A percentile compares a stretch with the other conserved stretches of the same genome.
These are phyloP conservation scores for Polyploca ridens DNA, from an alignment of 2,888 invertebrate genomes.

Conservation along the genomic window DNA sequence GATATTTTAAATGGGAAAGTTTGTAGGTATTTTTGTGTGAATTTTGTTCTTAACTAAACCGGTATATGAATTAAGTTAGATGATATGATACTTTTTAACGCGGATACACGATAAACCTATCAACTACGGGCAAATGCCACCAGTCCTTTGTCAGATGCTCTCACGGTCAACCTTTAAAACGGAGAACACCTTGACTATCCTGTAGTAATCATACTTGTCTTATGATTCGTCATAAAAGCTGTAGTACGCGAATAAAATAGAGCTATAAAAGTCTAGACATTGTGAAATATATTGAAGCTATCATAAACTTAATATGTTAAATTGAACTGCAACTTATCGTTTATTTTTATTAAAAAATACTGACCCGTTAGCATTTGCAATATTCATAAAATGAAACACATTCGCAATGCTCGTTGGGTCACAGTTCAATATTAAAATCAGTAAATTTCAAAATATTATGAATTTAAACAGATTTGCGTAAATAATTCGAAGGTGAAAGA, in stretches of 20 bases:
- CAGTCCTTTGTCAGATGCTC: too few relatives aligned
- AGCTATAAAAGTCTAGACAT: not conserved
- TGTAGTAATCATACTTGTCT: not conserved
- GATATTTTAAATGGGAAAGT: too few relatives aligned
- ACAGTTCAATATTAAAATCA: not conserved
- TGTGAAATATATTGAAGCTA: not conserved
- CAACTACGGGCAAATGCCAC: too few relatives aligned
- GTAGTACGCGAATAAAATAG: not conserved
- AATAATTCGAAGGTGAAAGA: too few relatives aligned
- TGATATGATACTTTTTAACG: too few relatives aligned
- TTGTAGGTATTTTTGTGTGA: too few relatives aligned
- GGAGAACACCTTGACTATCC: too few relatives aligned
- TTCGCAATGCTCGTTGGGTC: not conserved
- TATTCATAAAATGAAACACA: not conserved
- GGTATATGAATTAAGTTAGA: too few relatives aligned
- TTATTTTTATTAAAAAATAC: not conserved
- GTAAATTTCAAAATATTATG: not conserved
- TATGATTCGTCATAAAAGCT: not conserved
- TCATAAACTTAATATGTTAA: not conserved
- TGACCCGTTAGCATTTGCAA: constrained; percentile 2
- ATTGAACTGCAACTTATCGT: not conserved
- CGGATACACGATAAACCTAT: too few relatives aligned
- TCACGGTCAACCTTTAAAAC: too few relatives aligned
- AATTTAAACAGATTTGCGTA: not conserved
- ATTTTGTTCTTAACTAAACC: too few relatives aligned